Percentiles rank a stretch among this genome's conserved stretches.
Evolutionary conservation across 2,113 vertebrate genomes (phyloP).

Genomic region (Hippocampus barbouri): DNA sequence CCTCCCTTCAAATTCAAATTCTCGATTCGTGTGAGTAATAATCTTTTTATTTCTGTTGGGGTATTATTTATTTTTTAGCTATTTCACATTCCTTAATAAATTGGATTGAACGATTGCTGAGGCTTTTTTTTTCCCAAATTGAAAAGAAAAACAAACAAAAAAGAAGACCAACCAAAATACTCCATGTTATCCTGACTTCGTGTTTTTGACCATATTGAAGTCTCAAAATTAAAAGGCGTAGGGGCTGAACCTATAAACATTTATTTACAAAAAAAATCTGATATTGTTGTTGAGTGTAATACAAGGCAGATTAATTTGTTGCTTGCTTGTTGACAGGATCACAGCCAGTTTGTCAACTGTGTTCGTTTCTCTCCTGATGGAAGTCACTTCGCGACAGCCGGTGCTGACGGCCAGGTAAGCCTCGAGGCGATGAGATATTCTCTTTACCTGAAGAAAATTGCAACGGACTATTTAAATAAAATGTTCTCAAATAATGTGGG

Average conservation of each 20-base stretch:
- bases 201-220: not conserved
- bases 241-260: too few relatives aligned
- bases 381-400: slow-evolving; percentile 80
- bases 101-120: not conserved
- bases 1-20: slow-evolving; percentile 95
- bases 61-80: slow-evolving; percentile 2
- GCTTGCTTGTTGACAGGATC: slow-evolving; percentile 70
- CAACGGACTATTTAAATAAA: not conserved
- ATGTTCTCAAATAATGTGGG: not conserved
- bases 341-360: slow-evolving; percentile 89
- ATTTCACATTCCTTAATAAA: not conserved
- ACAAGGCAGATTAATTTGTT: not conserved
- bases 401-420: slow-evolving; percentile 88
- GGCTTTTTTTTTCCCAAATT: not conserved
- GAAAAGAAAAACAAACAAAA: not conserved
- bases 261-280: too few relatives aligned
- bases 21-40: slow-evolving; percentile 79
- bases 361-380: slow-evolving; percentile 92
- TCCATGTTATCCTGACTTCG: not conserved
- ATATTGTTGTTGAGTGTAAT: not conserved
- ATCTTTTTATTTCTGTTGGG: not conserved
- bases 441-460: not conserved
- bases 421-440: not conserved
- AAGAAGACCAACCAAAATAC: not conserved
- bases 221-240: not conserved